A percentile compares a stretch with the other conserved stretches of the same genome.
phyloP scores from a whole-genome alignment of 2,888 invertebrate species.

The Glaucopsyche alexis region DNA sequence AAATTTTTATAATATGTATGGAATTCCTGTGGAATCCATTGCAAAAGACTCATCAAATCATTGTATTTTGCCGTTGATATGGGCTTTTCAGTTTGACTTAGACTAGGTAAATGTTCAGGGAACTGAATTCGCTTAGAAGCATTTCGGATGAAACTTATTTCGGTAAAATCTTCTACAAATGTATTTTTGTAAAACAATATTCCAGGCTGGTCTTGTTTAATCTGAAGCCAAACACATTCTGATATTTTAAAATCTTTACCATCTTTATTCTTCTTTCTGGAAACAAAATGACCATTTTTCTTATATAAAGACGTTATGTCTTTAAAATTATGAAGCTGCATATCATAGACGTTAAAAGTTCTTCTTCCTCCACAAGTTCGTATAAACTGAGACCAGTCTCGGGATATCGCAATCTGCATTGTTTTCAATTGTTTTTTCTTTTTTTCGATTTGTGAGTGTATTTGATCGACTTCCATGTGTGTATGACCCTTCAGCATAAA shows the following conservation, averaged over 20 bases:
- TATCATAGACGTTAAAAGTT: no score
- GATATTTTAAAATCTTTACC: not conserved
- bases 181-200: slow-evolving; percentile 12
- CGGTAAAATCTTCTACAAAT: not conserved
- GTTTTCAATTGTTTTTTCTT: slow-evolving; percentile 23
- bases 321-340: no score
- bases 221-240: not conserved
- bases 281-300: no score
- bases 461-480: slow-evolving; percentile 37
- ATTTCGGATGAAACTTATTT: slow-evolving; percentile 6
- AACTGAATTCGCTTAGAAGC: not conserved
- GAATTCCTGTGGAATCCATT: slow-evolving; percentile 18
- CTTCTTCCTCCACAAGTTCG: no score
- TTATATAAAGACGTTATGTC: no score
- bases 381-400: no score
- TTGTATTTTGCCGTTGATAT: slow-evolving; percentile 18
- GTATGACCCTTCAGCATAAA: slow-evolving; percentile 37
- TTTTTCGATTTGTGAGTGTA: slow-evolving; percentile 32
- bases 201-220: slow-evolving; percentile 1
- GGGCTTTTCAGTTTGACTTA: slow-evolving; percentile 14
- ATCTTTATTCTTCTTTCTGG: no score
- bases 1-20: slow-evolving; percentile 16
- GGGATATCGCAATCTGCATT: no score
- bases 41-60: slow-evolving; percentile 19
- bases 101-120: not conserved